phyloP scores from a whole-genome alignment of 2,888 invertebrate species.

The Lathronympha strigana region DNA sequence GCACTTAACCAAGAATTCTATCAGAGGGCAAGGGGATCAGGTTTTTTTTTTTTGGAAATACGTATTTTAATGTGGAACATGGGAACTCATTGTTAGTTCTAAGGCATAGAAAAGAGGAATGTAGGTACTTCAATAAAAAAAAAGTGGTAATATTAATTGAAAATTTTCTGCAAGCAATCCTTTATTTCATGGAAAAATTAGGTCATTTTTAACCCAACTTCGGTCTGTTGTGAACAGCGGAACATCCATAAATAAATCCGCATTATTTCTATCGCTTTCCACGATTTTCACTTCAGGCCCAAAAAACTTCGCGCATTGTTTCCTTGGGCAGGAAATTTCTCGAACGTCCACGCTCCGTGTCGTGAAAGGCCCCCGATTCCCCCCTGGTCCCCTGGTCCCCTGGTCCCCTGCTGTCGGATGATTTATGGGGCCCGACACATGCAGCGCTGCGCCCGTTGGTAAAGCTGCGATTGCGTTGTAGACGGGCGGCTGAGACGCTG shows the following conservation, averaged over 20 bases:
- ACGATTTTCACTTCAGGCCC: constrained; percentile 37
- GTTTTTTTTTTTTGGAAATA: no score
- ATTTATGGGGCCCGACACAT: constrained; percentile 79
- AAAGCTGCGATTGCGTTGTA: constrained; percentile 68
- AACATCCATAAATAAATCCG: constrained; percentile 32
- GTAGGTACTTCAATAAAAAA: no score
- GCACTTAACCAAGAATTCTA: no score
- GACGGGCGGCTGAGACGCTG: constrained; percentile 58
- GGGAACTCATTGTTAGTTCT: no score
- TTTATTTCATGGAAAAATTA: constrained; percentile 9
- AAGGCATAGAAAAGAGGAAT: no score
- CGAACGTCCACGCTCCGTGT: constrained; percentile 56
- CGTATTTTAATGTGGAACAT: no score
- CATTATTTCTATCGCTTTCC: constrained; percentile 38
- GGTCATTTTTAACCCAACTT: constrained; percentile 11
- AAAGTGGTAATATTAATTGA: no score
- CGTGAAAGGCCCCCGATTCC: constrained; percentile 73
- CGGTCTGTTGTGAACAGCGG: constrained; percentile 13
- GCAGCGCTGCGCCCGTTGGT: constrained; percentile 76
- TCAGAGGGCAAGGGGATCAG: no score
- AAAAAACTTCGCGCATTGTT: constrained; percentile 47
- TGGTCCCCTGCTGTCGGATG: constrained; percentile 61
- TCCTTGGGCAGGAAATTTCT: constrained; percentile 51
- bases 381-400: constrained; percentile 51
- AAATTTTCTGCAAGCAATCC: no score